Conservation (phyloP, 2,797 vertebrate species). For the Holocentrus rufus region DNA sequence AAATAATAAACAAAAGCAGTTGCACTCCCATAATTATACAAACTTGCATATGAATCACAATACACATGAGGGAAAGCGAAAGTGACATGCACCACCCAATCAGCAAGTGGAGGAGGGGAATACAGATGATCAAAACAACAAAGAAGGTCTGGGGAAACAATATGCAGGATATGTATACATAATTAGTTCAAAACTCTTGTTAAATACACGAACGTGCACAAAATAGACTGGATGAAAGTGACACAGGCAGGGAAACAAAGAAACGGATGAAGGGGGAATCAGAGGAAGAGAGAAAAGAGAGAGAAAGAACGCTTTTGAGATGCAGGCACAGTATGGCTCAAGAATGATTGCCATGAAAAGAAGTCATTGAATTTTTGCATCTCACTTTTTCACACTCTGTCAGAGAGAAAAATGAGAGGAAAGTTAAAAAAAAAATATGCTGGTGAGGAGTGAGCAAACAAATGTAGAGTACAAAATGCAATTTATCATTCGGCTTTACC, state of each 20-base stretch:
- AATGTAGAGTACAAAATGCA: slow-evolving; percentile 62
- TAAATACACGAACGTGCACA: slow-evolving; percentile 22
- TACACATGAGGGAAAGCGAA: slow-evolving; percentile 15
- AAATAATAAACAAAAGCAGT: slow-evolving; percentile 36
- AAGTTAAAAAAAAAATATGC: slow-evolving; percentile 54
- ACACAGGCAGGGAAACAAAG: slow-evolving; percentile 22
- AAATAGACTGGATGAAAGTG: slow-evolving; percentile 23
- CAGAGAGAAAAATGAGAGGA: slow-evolving; percentile 71
- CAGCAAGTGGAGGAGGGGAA: not conserved
- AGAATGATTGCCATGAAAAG: not conserved
- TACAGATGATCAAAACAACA: slow-evolving; percentile 18
- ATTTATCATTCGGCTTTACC: slow-evolving; percentile 67
- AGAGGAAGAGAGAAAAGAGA: slow-evolving; percentile 3
- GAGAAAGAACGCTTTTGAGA: not conserved
- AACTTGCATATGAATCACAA: slow-evolving; percentile 46
- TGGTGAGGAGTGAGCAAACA: slow-evolving; percentile 71
- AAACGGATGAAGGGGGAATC: slow-evolving; percentile 40
- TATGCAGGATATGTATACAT: slow-evolving; percentile 26
- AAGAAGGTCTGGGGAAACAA: not conserved
- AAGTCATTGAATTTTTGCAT: slow-evolving; percentile 53
- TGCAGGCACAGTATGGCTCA: not conserved
- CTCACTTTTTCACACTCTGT: slow-evolving; percentile 67
- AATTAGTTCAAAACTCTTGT: slow-evolving; percentile 23
- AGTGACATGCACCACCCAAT: slow-evolving; percentile 9
- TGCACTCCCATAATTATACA: slow-evolving; percentile 45